These are phyloP conservation scores for Nemapogon koenigi DNA, from an alignment of 2,888 invertebrate genomes.

Conservation along the genomic window DNA sequence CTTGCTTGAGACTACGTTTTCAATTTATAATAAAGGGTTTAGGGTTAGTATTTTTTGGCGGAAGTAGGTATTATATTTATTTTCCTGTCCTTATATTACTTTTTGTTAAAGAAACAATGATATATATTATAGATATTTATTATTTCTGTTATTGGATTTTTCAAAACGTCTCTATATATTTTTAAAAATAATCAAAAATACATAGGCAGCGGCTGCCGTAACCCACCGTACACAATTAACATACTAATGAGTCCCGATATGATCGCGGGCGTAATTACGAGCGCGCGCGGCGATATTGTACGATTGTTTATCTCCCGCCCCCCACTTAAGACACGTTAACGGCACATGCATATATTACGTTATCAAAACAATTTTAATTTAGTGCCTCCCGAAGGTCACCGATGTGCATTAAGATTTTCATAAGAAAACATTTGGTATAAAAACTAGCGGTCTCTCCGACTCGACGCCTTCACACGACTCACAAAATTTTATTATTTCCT, in stretches of 20 bases:
- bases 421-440: constrained; percentile 2
- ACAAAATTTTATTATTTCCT: constrained; percentile 55
- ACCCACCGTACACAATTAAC: constrained; percentile 48
- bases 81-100: too few relatives aligned
- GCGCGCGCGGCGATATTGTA: constrained; percentile 47
- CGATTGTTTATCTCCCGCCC: constrained; percentile 36
- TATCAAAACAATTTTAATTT: constrained; percentile 6
- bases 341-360: constrained; percentile 2
- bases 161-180: too few relatives aligned
- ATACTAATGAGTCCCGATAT: constrained; percentile 60
- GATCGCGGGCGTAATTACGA: constrained; percentile 52
- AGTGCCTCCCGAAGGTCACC: constrained; percentile 5
- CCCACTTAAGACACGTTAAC: constrained; percentile 28
- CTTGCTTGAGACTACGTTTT: too few relatives aligned
- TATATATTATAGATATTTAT: too few relatives aligned
- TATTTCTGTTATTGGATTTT: too few relatives aligned
- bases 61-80: too few relatives aligned
- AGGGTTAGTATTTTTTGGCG: too few relatives aligned
- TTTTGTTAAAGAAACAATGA: too few relatives aligned
- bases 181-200: too few relatives aligned
- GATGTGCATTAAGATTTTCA: constrained; percentile 4
- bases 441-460: constrained; percentile 12
- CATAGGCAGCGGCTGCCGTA: too few relatives aligned
- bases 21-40: too few relatives aligned
- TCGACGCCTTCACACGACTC: constrained; percentile 27